A percentile compares a stretch with the other conserved stretches of the same genome.
Conservation (phyloP, 53 echinoderm and acorn worm species). For the Patiria pectinifera region DNA sequence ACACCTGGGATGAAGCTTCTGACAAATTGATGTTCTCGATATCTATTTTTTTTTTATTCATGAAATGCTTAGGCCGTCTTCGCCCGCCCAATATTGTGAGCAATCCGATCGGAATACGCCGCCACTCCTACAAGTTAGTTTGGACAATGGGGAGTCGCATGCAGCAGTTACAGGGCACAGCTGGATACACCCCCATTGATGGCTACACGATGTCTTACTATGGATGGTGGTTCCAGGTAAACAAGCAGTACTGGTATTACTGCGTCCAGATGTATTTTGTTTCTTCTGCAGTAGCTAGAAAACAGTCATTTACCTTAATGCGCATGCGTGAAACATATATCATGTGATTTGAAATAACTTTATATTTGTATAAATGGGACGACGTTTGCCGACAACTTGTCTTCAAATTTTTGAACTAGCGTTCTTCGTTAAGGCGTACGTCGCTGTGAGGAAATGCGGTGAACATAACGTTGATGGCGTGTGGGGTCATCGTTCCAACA, state of each 20-base stretch:
- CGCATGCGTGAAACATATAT: too few relatives aligned
- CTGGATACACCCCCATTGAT: constrained; percentile 51
- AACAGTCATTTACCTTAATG: too few relatives aligned
- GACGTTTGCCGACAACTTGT: too few relatives aligned
- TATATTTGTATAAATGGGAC: too few relatives aligned
- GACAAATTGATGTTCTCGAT: not conserved
- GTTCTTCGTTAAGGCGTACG: too few relatives aligned
- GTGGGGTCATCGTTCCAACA: too few relatives aligned
- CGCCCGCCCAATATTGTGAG: constrained; percentile 52
- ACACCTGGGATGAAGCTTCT: too few relatives aligned
- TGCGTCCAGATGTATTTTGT: not conserved
- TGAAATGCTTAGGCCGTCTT: constrained; percentile 29
- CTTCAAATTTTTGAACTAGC: too few relatives aligned
- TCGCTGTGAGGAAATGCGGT: too few relatives aligned
- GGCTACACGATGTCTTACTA: constrained; percentile 56
- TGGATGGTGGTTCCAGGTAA: constrained; percentile 65
- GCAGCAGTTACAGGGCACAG: constrained; percentile 20
- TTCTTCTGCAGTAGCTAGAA: not conserved
- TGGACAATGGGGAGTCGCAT: constrained; percentile 48
- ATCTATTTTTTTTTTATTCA: not conserved
- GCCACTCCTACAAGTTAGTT: constrained; percentile 47
- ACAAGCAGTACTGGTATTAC: not conserved
- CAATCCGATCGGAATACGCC: constrained; percentile 23
- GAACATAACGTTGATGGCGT: too few relatives aligned
- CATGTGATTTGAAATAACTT: too few relatives aligned